Percentiles rank a stretch among this genome's conserved stretches.
These are phyloP conservation scores for Rhynchotus rufescens DNA, from an alignment of 2,797 vertebrate genomes.

Conservation along the genomic window DNA sequence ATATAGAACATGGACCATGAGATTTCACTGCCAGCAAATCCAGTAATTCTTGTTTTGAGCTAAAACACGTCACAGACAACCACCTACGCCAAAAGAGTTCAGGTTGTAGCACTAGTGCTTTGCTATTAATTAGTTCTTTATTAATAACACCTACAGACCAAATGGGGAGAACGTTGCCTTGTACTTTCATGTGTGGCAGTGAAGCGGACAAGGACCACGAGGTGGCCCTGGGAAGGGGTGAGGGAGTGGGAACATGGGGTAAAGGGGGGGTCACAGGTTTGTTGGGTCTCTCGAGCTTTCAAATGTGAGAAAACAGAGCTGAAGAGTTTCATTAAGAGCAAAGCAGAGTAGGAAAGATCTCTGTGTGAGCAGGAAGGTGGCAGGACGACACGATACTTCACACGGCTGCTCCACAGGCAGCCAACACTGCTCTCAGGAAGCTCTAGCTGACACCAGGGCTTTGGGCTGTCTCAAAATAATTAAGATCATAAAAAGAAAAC, in stretches of 20 bases:
- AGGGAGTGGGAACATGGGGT: accelerated
- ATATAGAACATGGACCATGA: accelerated
- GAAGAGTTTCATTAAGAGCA: not conserved
- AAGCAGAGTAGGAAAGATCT: not conserved
- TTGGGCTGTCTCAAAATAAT: not conserved
- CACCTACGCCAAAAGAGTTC: not conserved
- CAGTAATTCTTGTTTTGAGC: not conserved
- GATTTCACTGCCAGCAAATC: not conserved
- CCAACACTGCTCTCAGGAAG: not conserved
- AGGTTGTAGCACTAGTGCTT: not conserved
- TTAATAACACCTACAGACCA: not conserved
- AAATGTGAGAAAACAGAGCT: not conserved
- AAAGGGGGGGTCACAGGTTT: not conserved
- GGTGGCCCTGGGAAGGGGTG: not conserved
- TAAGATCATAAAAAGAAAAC: not conserved
- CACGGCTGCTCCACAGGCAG: not conserved
- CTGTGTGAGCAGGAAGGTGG: not conserved
- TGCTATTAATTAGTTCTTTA: not conserved
- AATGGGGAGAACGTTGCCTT: not conserved
- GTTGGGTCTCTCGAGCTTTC: not conserved
- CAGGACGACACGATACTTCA: not conserved
- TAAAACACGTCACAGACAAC: not conserved
- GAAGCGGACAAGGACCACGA: not conserved
- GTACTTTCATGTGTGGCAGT: accelerated
- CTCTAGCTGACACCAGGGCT: not conserved